Evolutionary conservation across 2,888 invertebrate genomes (phyloP).

Genomic region (Sympetrum striolatum): DNA sequence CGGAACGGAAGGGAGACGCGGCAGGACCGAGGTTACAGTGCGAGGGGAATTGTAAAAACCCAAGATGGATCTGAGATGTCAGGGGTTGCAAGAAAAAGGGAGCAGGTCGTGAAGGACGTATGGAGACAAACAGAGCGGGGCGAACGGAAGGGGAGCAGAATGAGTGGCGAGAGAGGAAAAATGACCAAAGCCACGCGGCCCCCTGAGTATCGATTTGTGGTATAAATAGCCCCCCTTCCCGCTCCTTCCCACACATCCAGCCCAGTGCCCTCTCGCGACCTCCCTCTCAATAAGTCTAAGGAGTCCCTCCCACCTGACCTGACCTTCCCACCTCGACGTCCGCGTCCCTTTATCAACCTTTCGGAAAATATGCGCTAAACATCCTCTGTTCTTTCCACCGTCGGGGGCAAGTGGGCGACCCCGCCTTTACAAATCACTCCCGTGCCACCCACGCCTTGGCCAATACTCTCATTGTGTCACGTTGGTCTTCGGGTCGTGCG

Average conservation of each 20-base stretch:
- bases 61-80: background rate
- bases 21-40: background rate
- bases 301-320: background rate
- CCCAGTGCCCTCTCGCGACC: background rate
- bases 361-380: background rate
- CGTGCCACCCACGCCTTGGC: background rate
- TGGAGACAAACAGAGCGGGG: background rate
- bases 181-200: slow-evolving; percentile 28
- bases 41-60: background rate
- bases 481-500: background rate
- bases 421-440: background rate
- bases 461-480: background rate
- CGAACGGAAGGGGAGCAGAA: background rate
- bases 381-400: background rate
- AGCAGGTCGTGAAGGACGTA: background rate
- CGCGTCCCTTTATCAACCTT: background rate
- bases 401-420: background rate
- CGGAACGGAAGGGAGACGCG: background rate
- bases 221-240: slow-evolving; percentile 19
- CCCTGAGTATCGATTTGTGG: slow-evolving; percentile 27
- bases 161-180: background rate
- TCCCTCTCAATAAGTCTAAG: background rate
- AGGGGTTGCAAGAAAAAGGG: background rate
- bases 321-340: background rate
- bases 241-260: background rate